These are phyloP conservation scores for Buathra laborator DNA, from an alignment of 2,888 invertebrate species.

Conservation along the genomic window DNA sequence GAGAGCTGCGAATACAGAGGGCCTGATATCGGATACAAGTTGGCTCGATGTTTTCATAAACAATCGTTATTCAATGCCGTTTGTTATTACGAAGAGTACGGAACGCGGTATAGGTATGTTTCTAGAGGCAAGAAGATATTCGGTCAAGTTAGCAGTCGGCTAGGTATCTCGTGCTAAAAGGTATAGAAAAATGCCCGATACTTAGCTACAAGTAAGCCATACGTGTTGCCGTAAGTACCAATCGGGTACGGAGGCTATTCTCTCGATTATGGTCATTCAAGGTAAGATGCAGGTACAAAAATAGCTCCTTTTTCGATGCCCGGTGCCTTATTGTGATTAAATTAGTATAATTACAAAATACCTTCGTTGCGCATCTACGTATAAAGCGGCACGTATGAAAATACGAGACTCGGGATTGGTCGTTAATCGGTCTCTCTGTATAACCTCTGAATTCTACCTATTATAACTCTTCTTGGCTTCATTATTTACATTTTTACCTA, in stretches of 20 bases:
- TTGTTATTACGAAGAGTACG: not conserved
- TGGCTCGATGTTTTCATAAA: constrained; percentile 1
- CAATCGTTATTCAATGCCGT: constrained; percentile 5
- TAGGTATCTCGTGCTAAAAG: not conserved
- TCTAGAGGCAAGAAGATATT: not conserved
- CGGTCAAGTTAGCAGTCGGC: not conserved
- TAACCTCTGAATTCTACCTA: too few species aligned
- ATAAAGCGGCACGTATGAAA: too few species aligned
- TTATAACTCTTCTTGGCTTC: too few species aligned
- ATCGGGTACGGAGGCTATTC: constrained; percentile 37
- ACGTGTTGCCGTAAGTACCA: not conserved
- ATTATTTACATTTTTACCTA: too few species aligned
- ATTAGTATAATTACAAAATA: not conserved
- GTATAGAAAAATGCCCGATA: too few species aligned
- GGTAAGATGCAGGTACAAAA: constrained; percentile 38
- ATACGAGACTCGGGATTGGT: too few species aligned
- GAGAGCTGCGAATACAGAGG: not conserved
- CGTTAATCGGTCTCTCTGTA: too few species aligned
- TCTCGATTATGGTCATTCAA: constrained; percentile 60
- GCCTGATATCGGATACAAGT: not conserved
- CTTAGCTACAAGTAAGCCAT: too few species aligned
- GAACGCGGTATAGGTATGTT: not conserved
- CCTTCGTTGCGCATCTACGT: not conserved
- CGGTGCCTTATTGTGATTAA: not conserved
- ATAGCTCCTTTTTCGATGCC: constrained; percentile 15